Evolutionary conservation across 2,797 vertebrate species (phyloP).

Genomic region (Cynopterus sphinx): DNA sequence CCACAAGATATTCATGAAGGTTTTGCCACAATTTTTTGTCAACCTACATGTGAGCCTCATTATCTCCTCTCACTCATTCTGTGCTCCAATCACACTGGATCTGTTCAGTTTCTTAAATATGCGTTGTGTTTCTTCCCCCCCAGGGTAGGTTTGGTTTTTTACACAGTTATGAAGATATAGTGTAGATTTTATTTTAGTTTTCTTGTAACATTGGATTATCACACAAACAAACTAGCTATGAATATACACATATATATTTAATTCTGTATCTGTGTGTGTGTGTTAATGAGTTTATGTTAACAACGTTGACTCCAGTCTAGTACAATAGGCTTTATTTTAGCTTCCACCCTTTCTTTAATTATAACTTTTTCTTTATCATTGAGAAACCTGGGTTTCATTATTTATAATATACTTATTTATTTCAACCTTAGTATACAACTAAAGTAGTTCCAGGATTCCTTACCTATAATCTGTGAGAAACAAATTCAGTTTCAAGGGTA

Average conservation of each 20-base stretch:
- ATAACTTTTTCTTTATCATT: not conserved
- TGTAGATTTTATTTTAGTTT: slow-evolving; percentile 16
- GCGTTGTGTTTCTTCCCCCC: rapidly evolving
- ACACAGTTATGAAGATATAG: not conserved
- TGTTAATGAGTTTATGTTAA: not conserved
- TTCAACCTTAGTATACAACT: not conserved
- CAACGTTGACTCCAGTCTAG: not conserved
- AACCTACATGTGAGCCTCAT: not conserved
- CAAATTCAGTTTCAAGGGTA: not conserved
- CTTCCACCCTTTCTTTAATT: not conserved
- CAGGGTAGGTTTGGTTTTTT: not conserved
- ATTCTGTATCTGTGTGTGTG: not conserved
- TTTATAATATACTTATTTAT: not conserved
- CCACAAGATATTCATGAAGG: not conserved
- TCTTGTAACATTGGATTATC: not conserved
- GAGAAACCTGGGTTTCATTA: not conserved
- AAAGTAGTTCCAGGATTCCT: not conserved
- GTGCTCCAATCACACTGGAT: not conserved
- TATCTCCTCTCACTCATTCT: not conserved
- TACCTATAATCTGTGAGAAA: not conserved
- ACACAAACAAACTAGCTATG: not conserved
- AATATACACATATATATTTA: not conserved
- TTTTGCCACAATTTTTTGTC: not conserved
- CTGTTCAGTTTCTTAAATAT: not conserved
- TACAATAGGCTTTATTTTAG: not conserved